Percentiles rank a stretch among this genome's conserved stretches.
These are phyloP conservation scores for Pachyrhynchus sulphureomaculatus DNA, from an alignment of 1,140 invertebrate genomes.

Conservation along the genomic window DNA sequence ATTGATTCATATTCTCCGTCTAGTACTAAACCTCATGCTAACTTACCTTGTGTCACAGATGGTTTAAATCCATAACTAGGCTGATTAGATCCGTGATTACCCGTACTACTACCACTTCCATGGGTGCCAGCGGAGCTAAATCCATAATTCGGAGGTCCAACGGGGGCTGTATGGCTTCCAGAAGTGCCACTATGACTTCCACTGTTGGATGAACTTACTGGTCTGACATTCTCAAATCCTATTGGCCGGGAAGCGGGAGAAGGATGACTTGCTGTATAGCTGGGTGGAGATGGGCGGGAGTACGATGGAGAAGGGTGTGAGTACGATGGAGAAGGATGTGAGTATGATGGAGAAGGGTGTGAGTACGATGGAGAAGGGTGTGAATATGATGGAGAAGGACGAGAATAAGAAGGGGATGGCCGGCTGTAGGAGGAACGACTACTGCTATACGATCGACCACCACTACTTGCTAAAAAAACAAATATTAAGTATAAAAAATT, in stretches of 20 bases:
- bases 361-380: constrained; percentile 1
- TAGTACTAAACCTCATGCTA: too few species aligned
- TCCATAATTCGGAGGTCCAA: constrained; percentile 8
- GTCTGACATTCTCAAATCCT: constrained; percentile 11
- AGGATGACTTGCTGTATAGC: background rate
- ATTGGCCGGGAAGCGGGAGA: background rate
- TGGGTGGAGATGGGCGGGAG: background rate
- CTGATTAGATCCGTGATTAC: background rate
- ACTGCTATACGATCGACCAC: too few species aligned
- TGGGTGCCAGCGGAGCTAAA: background rate
- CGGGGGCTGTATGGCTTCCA: constrained; percentile 8
- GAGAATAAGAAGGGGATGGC: too few species aligned
- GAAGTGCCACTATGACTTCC: background rate
- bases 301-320: background rate
- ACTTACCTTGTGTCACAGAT: background rate
- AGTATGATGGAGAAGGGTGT: constrained; percentile 5
- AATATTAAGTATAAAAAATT: too few species aligned
- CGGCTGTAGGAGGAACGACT: too few species aligned
- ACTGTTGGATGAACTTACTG: background rate
- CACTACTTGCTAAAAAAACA: too few species aligned
- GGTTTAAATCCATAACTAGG: background rate
- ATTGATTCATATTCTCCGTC: too few species aligned
- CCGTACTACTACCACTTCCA: background rate
- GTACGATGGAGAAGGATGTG: constrained; percentile 7
- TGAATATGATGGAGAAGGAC: background rate